Evolutionary conservation across 2,797 vertebrate genomes (phyloP), one percentile per base, ranked within the genome.

Genomic region (Danio jaintianensis): DNA sequence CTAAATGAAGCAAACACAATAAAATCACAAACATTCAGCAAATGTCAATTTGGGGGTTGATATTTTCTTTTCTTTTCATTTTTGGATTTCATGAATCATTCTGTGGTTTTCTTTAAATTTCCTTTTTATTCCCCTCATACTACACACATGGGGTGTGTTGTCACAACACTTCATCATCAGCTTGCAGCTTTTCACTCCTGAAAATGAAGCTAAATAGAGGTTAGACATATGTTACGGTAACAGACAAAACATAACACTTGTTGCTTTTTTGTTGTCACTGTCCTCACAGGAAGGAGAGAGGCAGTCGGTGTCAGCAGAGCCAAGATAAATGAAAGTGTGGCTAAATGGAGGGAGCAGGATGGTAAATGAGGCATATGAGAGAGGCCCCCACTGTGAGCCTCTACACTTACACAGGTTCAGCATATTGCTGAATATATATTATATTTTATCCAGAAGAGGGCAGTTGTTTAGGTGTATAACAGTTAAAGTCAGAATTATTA

Each of bases 331-430:
- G 89, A 87, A 84, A 45, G 36, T 9, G 55, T 81, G 87, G 86
- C 86, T 93, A 91, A 93, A 93, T 91, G 90, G 90, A 88, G 89
- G 88, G 90, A 88, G 83, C 84, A 88, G 85, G 85, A 83, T 84
- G 84, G 90, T 88, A 92, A 92, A 93, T 91, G 91, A 92, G 87
- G 87, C 92, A 78, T 89, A 8, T 6, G 86, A 53, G 82, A 81
- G 90, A 91, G 89, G 82, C 77, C 61, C 81, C 72, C 64, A 61
- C 82, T 80, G 84, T 86, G 79, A 84, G 83, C 72, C 62, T 76
- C 10, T 43, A 53, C 61, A 53, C 13, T 76, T 76, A 76, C 7
- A 53, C 62, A 55, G 40, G 47, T 76, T 45, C 43, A 50, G 18
- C 36, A 4, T 29, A 50, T 9, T 50, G 48, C 48, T 50, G 48